These are phyloP conservation scores for Aplysina aerophoba DNA, from an alignment of 37 sponge, comb jelly and placozoan genomes.

Conservation along the genomic window DNA sequence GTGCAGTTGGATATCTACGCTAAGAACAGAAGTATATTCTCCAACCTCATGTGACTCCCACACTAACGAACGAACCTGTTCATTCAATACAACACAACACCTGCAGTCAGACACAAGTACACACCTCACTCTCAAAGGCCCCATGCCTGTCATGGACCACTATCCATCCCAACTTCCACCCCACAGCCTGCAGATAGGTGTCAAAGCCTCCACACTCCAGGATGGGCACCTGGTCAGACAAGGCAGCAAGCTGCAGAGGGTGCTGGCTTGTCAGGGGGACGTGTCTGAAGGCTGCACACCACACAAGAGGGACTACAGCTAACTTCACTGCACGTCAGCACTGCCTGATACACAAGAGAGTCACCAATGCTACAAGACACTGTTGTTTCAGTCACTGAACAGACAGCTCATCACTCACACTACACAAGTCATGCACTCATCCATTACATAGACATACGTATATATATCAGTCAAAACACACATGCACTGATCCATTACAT, in stretches of 20 bases:
- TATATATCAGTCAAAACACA: too few species aligned
- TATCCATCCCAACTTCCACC: conserved; percentile 33
- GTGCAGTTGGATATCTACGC: too few species aligned
- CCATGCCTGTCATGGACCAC: conserved; percentile 14
- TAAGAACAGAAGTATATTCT: too few species aligned
- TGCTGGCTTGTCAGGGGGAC: not conserved
- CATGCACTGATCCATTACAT: too few species aligned
- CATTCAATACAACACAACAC: not conserved
- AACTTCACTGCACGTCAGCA: too few species aligned
- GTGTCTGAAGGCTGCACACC: not conserved
- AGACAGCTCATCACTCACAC: too few species aligned
- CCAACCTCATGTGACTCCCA: too few species aligned
- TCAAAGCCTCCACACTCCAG: conserved; percentile 32
- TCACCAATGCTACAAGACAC: too few species aligned
- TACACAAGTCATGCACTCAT: too few species aligned
- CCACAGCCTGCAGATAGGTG: conserved; percentile 6
- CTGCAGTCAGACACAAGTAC: not conserved
- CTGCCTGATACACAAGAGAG: too few species aligned
- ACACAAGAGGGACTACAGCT: not conserved
- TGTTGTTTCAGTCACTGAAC: too few species aligned
- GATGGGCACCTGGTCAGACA: conserved; percentile 10
- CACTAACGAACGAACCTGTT: not conserved
- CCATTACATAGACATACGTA: too few species aligned
- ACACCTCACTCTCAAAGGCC: conserved; percentile 9
- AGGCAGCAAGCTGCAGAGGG: not conserved